Percentiles rank a stretch among this genome's conserved stretches.
Evolutionary conservation across 2,113 vertebrate genomes (phyloP).

Genomic region (Aythya baeri): DNA sequence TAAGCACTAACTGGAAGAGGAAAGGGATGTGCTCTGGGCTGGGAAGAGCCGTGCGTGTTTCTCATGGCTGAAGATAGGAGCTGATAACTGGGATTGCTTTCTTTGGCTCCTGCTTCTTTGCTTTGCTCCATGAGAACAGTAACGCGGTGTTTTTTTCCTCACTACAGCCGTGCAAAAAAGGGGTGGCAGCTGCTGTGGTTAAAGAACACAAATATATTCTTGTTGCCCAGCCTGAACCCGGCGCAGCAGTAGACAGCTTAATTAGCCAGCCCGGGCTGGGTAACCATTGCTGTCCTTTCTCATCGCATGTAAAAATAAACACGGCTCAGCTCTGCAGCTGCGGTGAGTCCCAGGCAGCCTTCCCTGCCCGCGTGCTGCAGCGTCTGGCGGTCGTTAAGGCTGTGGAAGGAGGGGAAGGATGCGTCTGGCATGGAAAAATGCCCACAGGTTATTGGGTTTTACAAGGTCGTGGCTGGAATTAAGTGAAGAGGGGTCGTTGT

Average conservation of each 20-base stretch:
- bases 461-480: not conserved
- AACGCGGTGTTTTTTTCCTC: not conserved
- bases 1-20: not conserved
- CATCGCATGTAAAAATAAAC: not conserved
- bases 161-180: not conserved
- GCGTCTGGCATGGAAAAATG: not conserved
- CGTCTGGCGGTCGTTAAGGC: not conserved
- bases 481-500: not conserved
- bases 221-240: conserved; percentile 4
- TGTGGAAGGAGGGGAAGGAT: not conserved
- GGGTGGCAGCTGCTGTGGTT: conserved; percentile 10
- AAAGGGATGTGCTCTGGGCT: not conserved
- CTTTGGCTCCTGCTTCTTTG: not conserved
- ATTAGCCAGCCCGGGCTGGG: not conserved
- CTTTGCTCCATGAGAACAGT: not conserved
- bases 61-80: not conserved
- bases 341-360: not conserved
- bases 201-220: not conserved
- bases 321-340: not conserved
- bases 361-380: not conserved
- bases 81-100: conserved; percentile 31
- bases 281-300: not conserved
- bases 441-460: conserved; percentile 5
- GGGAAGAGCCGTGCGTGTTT: conserved; percentile 10
- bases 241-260: not conserved